Base-by-base conservation (phyloP, 2,888 invertebrate species). In the Norana najaformis region DNA sequence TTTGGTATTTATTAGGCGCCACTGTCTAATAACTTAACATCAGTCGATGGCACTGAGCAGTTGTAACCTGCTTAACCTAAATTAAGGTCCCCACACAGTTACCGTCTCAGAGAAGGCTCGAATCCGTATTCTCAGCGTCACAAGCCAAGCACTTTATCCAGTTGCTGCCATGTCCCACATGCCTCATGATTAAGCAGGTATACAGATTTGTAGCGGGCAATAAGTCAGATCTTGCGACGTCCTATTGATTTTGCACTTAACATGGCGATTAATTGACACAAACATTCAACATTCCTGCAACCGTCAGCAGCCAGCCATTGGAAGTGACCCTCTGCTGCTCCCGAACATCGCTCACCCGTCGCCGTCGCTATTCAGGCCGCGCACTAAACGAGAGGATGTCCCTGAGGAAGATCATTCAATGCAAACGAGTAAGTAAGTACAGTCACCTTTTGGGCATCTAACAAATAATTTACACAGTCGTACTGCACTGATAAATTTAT, bases 281-380 rank as follows among this genome's bases (percentile, higher is more conserved):
- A 35, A 36, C 85, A 85, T 85, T 85, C 85, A 85, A 85, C 37
- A 37, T 85, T 85, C 20, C 85, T 37, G 35, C 69, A 69, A 69
- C 69, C 69, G 30, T 69, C 69, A n/a, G n/a, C 69, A 69, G 30
- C 69, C 69, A 69, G 69, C 69, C 16, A 69, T 69, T 69, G 69
- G n/a, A 69, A 5, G 16, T n/a, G 69, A 69, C 69, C 69, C 69
- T n/a, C 30, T 5, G 69, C n/a, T 30, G n/a, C 69, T n/a, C 69
- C 1, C 8, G 69, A 69, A n/a, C 69, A 69, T 69, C 69, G n/a
- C n/a, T 69, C 69, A 69, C 69, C 69, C 30, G 11, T n/a, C 69
- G n/a, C 8, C 47, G 23, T n/a, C 69, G 69, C n/a, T 69, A 1
- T n/a, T 69, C 69, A 69, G 69, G 4, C n/a, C 18, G 30, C 11